A percentile compares a stretch with the other conserved stretches of the same genome.
phyloP scores from a whole-genome alignment of 2,888 invertebrate genomes.

The Pyrrhia umbra region DNA sequence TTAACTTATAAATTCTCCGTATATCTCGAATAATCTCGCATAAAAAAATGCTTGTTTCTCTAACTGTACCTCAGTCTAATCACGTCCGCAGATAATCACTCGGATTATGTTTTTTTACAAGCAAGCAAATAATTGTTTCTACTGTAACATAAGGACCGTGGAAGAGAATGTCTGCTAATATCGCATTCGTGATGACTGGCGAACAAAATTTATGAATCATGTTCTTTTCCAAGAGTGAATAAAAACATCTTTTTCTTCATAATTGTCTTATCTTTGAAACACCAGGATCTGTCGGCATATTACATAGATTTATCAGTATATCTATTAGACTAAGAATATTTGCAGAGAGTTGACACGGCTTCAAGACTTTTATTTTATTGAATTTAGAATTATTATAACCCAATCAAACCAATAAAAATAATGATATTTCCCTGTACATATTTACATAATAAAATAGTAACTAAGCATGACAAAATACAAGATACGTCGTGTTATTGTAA shows the following conservation, averaged over 20 bases:
- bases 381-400: no score
- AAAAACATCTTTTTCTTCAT: not conserved
- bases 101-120: slow-evolving; percentile 72
- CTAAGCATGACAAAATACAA: slow-evolving; percentile 19
- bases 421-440: slow-evolving; percentile 1
- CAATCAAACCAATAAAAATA: not conserved
- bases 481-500: slow-evolving; percentile 39
- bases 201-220: slow-evolving; percentile 22
- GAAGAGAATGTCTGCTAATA: slow-evolving; percentile 26
- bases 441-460: not conserved
- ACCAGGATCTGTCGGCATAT: not conserved
- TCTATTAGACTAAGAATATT: no score
- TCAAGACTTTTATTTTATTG: no score
- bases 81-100: slow-evolving; percentile 76
- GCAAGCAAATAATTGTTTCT: slow-evolving; percentile 78
- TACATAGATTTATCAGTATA: not conserved
- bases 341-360: not conserved
- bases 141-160: slow-evolving; percentile 68
- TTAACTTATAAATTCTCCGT: not conserved
- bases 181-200: slow-evolving; percentile 1
- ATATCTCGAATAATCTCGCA: slow-evolving; percentile 11
- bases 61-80: slow-evolving; percentile 59
- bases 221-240: not conserved
- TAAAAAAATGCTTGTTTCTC: slow-evolving; percentile 8
- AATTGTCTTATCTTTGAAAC: slow-evolving; percentile 6